Base-by-base conservation (phyloP, 2,888 invertebrate genomes). In the Micropterix aruncella region DNA sequence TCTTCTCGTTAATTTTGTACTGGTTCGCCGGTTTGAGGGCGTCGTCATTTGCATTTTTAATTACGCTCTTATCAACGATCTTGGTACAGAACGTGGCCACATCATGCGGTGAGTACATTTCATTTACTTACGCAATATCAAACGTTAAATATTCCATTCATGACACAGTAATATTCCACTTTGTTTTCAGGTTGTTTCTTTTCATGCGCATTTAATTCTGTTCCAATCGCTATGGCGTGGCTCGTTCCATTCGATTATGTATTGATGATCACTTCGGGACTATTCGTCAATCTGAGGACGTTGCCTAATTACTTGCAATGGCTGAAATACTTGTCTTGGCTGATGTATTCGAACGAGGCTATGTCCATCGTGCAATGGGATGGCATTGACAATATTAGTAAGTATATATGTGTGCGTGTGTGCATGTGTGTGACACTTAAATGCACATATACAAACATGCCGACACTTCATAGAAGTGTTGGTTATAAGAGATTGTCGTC, bases 81-180 rank as follows among this genome's bases (percentile, higher is more conserved):
- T 61, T 90, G 52, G 87, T 89, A 40, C 81, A 89, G 63, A 90
- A 89, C 57, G 84, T 87, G 3, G 83, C 91, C n/a, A 82, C 86
- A 37, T 83, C 90, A 19, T 90, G 89, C 59, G 91, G 90, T 81
- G 63, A 69, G 66, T 55, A 47, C 43, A 15, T 12, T 18, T 38
- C 46, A n/a, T n/a, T n/a, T n/a, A n/a, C n/a, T n/a, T n/a, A n/a
- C n/a, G n/a, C n/a, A n/a, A n/a, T n/a, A n/a, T n/a, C n/a, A n/a
- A n/a, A n/a, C n/a, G n/a, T n/a, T n/a, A n/a, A n/a, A n/a, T n/a
- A n/a, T n/a, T n/a, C n/a, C n/a, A n/a, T n/a, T n/a, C n/a, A n/a
- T n/a, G n/a, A n/a, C n/a, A n/a, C n/a, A n/a, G n/a, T n/a, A n/a
- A n/a, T n/a, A n/a, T n/a, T n/a, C n/a, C n/a, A n/a, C n/a, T n/a